Conservation (phyloP, 2,797 vertebrate species). For the Semaprochilodus insignis region DNA sequence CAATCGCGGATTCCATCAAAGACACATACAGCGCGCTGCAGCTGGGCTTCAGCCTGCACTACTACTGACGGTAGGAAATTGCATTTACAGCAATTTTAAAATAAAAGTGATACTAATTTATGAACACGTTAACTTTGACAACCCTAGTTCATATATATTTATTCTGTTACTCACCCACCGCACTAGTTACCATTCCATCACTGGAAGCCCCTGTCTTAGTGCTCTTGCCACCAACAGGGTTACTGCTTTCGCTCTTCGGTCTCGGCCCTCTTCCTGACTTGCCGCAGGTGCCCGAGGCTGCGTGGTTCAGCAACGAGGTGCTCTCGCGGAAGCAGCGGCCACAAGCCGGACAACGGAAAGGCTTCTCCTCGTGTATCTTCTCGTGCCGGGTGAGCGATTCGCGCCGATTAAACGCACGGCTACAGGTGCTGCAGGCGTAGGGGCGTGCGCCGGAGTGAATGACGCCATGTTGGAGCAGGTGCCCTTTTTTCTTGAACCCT, state of each 20-base stretch:
- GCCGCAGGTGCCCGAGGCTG: slow-evolving; percentile 86
- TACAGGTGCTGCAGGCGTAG: slow-evolving; percentile 90
- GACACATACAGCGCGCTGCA: too few relatives aligned
- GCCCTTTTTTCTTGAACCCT: slow-evolving; percentile 93
- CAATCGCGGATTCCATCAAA: too few relatives aligned
- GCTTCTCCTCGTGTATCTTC: slow-evolving; percentile 92
- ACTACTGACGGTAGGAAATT: neutral
- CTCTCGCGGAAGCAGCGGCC: slow-evolving; percentile 87
- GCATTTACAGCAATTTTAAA: too few relatives aligned
- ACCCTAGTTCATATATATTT: too few relatives aligned
- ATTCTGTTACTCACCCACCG: slow-evolving; percentile 61
- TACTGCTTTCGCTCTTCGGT: slow-evolving; percentile 74
- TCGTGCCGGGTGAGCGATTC: slow-evolving; percentile 95
- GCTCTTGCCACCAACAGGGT: slow-evolving; percentile 79
- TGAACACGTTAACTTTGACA: too few relatives aligned
- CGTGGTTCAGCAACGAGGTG: slow-evolving; percentile 86
- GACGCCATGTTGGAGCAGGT: slow-evolving; percentile 93
- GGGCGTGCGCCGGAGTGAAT: slow-evolving; percentile 91
- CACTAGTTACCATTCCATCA: slow-evolving; percentile 76
- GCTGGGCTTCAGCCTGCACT: neutral
- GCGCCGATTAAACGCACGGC: slow-evolving; percentile 93
- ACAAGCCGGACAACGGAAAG: slow-evolving; percentile 91
- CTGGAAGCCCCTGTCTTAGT: slow-evolving; percentile 76
- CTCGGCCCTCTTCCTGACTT: slow-evolving; percentile 84
- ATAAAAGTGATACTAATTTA: too few relatives aligned